phyloP scores from a whole-genome alignment of 2,888 invertebrate species.

The Ochropleura plecta region DNA sequence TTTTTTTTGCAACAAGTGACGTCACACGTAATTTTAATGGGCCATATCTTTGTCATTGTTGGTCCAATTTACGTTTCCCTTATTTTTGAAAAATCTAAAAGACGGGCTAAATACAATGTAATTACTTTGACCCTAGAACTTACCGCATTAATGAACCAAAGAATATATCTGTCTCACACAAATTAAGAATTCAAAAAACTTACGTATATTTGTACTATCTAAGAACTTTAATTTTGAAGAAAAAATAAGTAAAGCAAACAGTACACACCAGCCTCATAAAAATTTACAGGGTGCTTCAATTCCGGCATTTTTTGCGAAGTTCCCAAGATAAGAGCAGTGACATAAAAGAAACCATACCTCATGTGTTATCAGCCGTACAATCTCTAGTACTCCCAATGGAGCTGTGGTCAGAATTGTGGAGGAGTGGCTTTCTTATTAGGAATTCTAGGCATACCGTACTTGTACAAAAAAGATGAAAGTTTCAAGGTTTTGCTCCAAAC shows the following conservation, averaged over 20 bases:
- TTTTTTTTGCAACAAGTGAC: too few relatives aligned
- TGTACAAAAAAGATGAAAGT: not conserved
- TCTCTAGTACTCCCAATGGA: conserved; percentile 55
- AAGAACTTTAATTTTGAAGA: not conserved
- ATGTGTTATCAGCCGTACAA: conserved; percentile 52
- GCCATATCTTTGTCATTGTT: too few relatives aligned
- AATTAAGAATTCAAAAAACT: not conserved
- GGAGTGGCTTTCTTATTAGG: conserved; percentile 15
- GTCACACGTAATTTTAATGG: too few relatives aligned
- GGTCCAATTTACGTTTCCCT: too few relatives aligned
- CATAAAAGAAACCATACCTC: conserved; percentile 61
- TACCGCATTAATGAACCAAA: too few relatives aligned
- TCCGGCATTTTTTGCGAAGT: conserved; percentile 52
- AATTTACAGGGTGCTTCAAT: conserved; percentile 30
- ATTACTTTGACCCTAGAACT: too few relatives aligned
- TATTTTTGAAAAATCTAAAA: too few relatives aligned
- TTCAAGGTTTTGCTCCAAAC: not conserved
- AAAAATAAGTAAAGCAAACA: conserved; percentile 14
- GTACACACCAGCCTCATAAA: conserved; percentile 39
- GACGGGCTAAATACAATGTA: too few relatives aligned
- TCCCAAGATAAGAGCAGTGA: conserved; percentile 55
- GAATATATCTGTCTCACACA: too few relatives aligned
- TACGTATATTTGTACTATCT: not conserved
- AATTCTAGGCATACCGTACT: conserved; percentile 9
- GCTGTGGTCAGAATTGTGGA: conserved; percentile 28